A percentile compares a stretch with the other conserved stretches of the same genome.
phyloP scores from a whole-genome alignment of 2,797 vertebrate species.

The Acanthiza pusilla region DNA sequence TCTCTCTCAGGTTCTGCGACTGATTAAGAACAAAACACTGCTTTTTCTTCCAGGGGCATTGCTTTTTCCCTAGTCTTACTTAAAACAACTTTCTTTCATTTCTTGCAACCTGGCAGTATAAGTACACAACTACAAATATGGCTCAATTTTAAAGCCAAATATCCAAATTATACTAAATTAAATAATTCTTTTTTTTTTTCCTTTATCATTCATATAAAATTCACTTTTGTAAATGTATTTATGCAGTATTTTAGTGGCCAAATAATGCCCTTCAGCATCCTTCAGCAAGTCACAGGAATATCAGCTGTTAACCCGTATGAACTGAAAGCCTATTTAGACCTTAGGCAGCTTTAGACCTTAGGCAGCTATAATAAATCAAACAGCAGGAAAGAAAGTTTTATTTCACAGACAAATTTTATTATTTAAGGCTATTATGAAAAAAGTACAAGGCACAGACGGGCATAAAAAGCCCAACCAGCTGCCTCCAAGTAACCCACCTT shows the following conservation, averaged over 20 bases:
- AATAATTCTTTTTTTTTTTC: neutral
- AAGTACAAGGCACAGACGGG: neutral
- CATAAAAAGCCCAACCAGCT: neutral
- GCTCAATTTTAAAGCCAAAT: neutral
- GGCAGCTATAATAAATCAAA: neutral
- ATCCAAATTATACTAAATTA: neutral
- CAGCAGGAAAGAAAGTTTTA: neutral
- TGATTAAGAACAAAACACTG: neutral
- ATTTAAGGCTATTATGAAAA: neutral
- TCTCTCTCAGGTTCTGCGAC: neutral
- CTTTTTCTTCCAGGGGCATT: neutral
- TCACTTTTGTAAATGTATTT: neutral
- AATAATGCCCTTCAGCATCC: neutral
- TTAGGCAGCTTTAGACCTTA: neutral
- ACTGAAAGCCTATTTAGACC: neutral
- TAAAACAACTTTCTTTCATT: neutral
- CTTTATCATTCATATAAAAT: neutral
- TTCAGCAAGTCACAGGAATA: neutral
- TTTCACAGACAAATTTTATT: neutral
- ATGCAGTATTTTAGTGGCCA: neutral
- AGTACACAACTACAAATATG: neutral
- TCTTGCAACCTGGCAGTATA: neutral
- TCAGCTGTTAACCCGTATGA: neutral
- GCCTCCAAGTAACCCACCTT: neutral
- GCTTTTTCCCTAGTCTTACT: neutral